A percentile compares a stretch with the other conserved stretches of the same genome.
These are phyloP conservation scores for Apostichopus californicus DNA, from an alignment of 35 echinoderm and acorn worm genomes.

Conservation along the genomic window DNA sequence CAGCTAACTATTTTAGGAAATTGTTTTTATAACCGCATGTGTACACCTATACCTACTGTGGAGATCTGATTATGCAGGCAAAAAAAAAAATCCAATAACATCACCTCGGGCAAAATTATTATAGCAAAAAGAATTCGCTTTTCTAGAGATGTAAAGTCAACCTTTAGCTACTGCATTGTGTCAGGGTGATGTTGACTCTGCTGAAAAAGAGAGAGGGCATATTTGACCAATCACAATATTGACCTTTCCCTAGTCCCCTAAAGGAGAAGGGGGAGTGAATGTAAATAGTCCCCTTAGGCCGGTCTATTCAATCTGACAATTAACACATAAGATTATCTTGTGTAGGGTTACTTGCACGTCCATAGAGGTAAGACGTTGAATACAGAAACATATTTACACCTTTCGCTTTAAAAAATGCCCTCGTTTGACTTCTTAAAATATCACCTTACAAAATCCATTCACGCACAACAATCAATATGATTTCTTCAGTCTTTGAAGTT, in stretches of 20 bases:
- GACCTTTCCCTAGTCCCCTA: neutral
- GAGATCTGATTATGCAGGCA: neutral
- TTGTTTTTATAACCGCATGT: neutral
- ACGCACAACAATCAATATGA: too few relatives aligned
- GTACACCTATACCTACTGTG: neutral
- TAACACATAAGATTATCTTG: too few relatives aligned
- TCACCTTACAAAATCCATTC: too few relatives aligned
- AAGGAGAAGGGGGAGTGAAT: neutral
- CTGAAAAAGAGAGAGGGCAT: neutral
- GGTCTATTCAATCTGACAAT: too few relatives aligned
- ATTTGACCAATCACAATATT: constrained; percentile 17
- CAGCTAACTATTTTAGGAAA: neutral
- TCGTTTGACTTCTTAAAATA: too few relatives aligned
- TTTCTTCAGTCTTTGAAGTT: too few relatives aligned
- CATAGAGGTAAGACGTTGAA: too few relatives aligned
- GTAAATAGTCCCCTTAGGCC: neutral
- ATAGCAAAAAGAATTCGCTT: neutral
- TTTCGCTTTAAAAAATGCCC: too few relatives aligned
- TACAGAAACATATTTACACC: too few relatives aligned
- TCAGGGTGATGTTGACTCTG: neutral
- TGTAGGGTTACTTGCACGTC: too few relatives aligned
- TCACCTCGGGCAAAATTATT: neutral
- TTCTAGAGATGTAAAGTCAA: neutral
- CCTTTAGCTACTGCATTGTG: neutral
- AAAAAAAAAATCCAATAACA: neutral